Evolutionary conservation across 2,888 invertebrate species (phyloP), one percentile per base, ranked within the genome.

Genomic region (Harpalus rufipes): DNA sequence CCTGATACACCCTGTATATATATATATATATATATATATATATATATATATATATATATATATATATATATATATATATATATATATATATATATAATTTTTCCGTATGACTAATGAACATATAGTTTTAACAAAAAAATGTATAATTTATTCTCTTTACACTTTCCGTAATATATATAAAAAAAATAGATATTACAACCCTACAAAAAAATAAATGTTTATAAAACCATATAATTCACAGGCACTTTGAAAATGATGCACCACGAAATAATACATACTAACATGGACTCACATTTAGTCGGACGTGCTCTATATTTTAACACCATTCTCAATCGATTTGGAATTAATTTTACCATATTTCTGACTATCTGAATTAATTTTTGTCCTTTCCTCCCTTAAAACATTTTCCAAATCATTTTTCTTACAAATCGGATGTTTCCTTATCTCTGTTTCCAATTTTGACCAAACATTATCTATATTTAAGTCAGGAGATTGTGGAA

Each of bases 301-400:
- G n/a, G n/a, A n/a, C n/a, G n/a, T n/a, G n/a, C n/a, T 44, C 1
- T 44, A 4, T 44, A 44, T 2, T 74, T 74, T 7, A 39, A 41
- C 32, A 74, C 41, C 32, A 12, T 44, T 74, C 41, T 39, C 7
- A 74, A 41, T 8, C 32, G 39, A 74, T 74, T 12, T 39, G 39
- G 74, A 39, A 74, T 74, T 39, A 6, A 74, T 41, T 41, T 74
- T n/a, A 74, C 74, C 41, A 32, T 8, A 41, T 41, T 39, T 74
- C 44, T 74, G 12, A 44, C 16, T 7, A 12, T 12, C 32, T 44
- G 41, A 14, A 7, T 18, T 32, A 5, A 74, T 41, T 74, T 74
- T 74, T 39, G 74, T 1, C 39, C 74, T 41, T 74, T 74, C 32
- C 10, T 74, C 74, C 14, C 21, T 74, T 41, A 74, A 41, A 41